A percentile compares a stretch with the other conserved stretches of the same genome.
Conservation (phyloP, 2,797 vertebrate genomes). For the Pelobates cultripes region DNA sequence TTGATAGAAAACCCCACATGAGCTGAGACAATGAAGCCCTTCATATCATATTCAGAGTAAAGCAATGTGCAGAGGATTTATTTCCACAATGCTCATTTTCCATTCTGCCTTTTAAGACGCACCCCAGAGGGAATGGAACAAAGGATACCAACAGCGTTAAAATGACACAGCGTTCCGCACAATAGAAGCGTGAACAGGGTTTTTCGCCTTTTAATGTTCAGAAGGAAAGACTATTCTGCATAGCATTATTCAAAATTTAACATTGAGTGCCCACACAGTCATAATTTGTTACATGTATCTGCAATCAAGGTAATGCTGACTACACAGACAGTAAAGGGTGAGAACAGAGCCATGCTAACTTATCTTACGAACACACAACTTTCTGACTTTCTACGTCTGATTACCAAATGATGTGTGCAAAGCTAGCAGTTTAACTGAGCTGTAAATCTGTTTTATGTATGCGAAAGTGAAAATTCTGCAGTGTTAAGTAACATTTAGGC, state of each 20-base stretch:
- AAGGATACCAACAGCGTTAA: constrained; percentile 48
- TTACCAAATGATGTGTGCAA: no score
- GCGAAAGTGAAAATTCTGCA: no score
- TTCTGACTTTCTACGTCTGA: no score
- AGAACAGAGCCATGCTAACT: background rate
- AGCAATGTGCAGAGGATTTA: constrained; percentile 45
- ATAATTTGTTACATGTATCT: constrained; percentile 24
- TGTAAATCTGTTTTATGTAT: no score
- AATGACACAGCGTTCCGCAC: constrained; percentile 32
- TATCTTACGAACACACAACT: background rate
- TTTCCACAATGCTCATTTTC: constrained; percentile 49
- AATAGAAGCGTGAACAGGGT: constrained; percentile 30
- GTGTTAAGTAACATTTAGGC: no score
- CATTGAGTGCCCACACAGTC: constrained; percentile 29
- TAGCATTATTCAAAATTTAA: constrained; percentile 37
- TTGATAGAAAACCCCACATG: constrained; percentile 29
- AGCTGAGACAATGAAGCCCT: constrained; percentile 37
- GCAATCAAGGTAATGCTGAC: constrained; percentile 18
- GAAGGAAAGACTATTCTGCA: constrained; percentile 16
- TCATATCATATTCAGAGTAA: constrained; percentile 51
- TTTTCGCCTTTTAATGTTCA: constrained; percentile 40
- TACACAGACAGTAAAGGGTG: constrained; percentile 3
- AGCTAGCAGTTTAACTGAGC: no score
- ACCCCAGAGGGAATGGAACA: constrained; percentile 53
- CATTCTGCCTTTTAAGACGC: constrained; percentile 52